phyloP scores from a whole-genome alignment of 1,140 invertebrate genomes.

The Neodiprion pinetum region DNA sequence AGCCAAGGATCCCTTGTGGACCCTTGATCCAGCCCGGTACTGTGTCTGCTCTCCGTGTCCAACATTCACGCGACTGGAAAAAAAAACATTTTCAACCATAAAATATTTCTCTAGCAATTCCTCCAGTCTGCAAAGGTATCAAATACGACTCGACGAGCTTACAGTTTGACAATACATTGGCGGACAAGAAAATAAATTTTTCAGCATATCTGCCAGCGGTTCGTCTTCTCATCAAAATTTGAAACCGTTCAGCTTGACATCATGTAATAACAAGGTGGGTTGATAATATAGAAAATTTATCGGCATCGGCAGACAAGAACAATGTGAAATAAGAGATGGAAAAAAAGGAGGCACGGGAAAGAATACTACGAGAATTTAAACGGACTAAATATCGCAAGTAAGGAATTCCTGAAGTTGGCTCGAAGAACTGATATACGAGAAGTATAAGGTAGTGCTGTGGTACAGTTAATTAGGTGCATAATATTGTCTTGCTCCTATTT shows the following conservation, averaged over 20 bases:
- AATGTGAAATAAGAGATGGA: not conserved
- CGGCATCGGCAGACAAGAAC: not conserved
- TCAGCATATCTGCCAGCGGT: no score
- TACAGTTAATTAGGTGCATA: not conserved
- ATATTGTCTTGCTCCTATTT: constrained; percentile 9
- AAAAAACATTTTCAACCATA: not conserved
- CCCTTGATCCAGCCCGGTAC: constrained; percentile 58
- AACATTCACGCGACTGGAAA: constrained; percentile 60
- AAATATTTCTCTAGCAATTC: no score
- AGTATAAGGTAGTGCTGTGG: not conserved
- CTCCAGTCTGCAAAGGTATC: no score
- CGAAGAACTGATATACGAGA: not conserved
- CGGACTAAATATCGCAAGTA: not conserved
- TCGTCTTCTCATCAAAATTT: no score
- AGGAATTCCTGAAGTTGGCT: not conserved
- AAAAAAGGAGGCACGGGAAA: not conserved
- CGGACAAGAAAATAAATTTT: no score
- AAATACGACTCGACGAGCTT: no score
- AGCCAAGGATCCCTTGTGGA: constrained; percentile 57
- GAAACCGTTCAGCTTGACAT: no score
- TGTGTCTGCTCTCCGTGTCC: constrained; percentile 58
- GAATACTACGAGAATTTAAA: not conserved
- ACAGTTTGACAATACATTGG: no score
- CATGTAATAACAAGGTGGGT: no score
- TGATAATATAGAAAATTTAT: no score